A percentile compares a stretch with the other conserved stretches of the same genome.
Conservation (phyloP, 1,140 invertebrate species). For the Oryzaephilus surinamensis region DNA sequence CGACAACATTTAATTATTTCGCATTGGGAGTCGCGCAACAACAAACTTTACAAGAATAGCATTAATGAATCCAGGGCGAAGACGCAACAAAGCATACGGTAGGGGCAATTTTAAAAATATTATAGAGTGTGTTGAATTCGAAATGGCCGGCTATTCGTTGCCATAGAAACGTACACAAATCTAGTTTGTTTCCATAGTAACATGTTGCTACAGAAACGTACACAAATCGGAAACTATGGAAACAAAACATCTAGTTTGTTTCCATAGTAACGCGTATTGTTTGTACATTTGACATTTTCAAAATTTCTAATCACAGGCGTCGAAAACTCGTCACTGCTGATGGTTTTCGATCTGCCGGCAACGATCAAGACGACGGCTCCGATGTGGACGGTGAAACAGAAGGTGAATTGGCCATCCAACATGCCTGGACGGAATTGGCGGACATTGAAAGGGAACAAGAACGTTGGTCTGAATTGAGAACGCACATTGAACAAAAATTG, state of each 20-base stretch:
- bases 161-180: too few relatives aligned
- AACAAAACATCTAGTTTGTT: too few relatives aligned
- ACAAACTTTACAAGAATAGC: constrained; percentile 56
- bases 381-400: constrained; percentile 23
- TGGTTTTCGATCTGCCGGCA: constrained; percentile 30
- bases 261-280: too few relatives aligned
- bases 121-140: too few relatives aligned
- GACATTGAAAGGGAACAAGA: constrained; percentile 79
- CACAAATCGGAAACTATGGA: too few relatives aligned
- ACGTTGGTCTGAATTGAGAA: constrained; percentile 61
- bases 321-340: constrained; percentile 23
- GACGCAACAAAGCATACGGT: constrained; percentile 48
- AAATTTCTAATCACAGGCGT: constrained; percentile 7
- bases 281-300: neutral
- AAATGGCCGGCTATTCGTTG: too few relatives aligned
- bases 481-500: constrained; percentile 66
- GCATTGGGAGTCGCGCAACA: constrained; percentile 73
- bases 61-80: constrained; percentile 43
- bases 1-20: constrained; percentile 76
- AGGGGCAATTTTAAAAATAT: too few relatives aligned
- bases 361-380: constrained; percentile 16
- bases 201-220: too few relatives aligned
- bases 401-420: constrained; percentile 48
- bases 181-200: too few relatives aligned
- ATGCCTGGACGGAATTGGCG: constrained; percentile 73